A percentile compares a stretch with the other conserved stretches of the same genome.
Evolutionary conservation across 2,113 vertebrate genomes (phyloP).

Genomic region (Tonatia bakeri): DNA sequence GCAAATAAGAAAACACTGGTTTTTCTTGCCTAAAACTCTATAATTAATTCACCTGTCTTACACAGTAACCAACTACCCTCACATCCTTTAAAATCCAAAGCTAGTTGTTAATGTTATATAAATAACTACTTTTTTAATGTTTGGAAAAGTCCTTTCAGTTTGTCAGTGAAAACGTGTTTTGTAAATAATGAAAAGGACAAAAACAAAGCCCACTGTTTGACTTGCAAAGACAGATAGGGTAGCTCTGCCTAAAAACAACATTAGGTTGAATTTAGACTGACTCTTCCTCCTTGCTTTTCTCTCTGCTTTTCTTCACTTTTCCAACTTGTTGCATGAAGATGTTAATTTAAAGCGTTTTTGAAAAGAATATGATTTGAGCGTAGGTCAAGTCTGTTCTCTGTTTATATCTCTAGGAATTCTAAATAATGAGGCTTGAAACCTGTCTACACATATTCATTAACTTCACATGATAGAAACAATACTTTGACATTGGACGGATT

Average conservation of each 20-base stretch:
- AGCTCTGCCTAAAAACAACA: neutral
- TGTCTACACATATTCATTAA: conserved; percentile 60
- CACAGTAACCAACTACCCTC: neutral
- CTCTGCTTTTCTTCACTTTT: neutral
- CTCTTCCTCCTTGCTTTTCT: neutral
- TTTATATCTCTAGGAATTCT: conserved; percentile 58
- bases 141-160: conserved; percentile 22
- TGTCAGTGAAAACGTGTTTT: conserved; percentile 33
- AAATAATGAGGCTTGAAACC: conserved; percentile 66
- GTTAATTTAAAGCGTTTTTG: conserved; percentile 38
- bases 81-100: neutral
- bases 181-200: conserved; percentile 42
- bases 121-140: neutral
- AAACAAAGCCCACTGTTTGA: neutral
- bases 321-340: conserved; percentile 71
- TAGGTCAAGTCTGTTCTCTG: conserved; percentile 34
- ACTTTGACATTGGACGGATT: neutral
- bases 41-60: conserved; percentile 61
- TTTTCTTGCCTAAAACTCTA: conserved; percentile 46
- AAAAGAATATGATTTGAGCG: conserved; percentile 33
- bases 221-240: neutral
- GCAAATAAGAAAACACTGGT: neutral
- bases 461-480: conserved; percentile 29
- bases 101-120: neutral
- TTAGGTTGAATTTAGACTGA: neutral